These are phyloP conservation scores for Stegophylla sp. DNA, from an alignment of 2,888 invertebrate genomes.

Conservation along the genomic window DNA sequence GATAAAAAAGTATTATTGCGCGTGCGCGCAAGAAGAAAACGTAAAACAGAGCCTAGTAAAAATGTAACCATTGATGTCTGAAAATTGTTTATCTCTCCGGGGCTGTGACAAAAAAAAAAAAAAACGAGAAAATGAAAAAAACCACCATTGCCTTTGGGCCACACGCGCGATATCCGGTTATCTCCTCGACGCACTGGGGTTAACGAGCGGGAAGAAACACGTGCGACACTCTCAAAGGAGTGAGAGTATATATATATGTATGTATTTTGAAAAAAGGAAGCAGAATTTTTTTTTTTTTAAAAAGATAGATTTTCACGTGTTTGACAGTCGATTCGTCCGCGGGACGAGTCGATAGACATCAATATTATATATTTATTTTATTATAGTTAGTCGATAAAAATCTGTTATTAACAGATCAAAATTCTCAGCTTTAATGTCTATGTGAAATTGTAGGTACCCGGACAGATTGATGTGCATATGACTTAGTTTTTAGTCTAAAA, in stretches of 20 bases:
- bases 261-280: neutral
- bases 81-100: neutral
- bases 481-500: too few species aligned
- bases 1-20: too few species aligned
- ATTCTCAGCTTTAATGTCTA: too few species aligned
- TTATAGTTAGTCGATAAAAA: too few species aligned
- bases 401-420: too few species aligned
- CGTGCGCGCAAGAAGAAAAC: too few species aligned
- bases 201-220: slow-evolving; percentile 8
- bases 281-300: too few species aligned
- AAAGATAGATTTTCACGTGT: neutral
- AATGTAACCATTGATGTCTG: neutral
- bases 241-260: too few species aligned
- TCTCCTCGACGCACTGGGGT: neutral
- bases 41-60: neutral
- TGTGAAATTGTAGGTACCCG: too few species aligned
- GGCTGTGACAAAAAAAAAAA: neutral
- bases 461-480: too few species aligned
- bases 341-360: too few species aligned
- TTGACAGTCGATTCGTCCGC: neutral
- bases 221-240: neutral
- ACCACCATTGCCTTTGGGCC: neutral
- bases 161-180: neutral
- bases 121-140: neutral
- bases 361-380: too few species aligned